phyloP scores from a whole-genome alignment of 2,113 vertebrate species.

The Cynoglossus semilaevis region DNA sequence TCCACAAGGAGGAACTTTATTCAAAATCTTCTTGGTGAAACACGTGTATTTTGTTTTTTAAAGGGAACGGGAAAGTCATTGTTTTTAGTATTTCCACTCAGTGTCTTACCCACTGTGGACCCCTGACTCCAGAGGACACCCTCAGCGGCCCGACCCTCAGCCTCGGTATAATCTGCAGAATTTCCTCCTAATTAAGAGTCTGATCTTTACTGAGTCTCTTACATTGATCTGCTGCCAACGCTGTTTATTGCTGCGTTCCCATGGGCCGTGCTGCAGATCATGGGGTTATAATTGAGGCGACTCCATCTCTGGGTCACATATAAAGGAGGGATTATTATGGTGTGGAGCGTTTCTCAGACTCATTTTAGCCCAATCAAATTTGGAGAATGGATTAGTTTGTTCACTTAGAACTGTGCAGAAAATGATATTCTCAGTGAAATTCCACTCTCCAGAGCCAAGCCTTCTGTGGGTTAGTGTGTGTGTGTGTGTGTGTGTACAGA shows the following conservation, averaged over 20 bases:
- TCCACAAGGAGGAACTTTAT: too few species aligned
- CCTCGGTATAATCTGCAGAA: slow-evolving; percentile 42
- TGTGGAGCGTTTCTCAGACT: background rate
- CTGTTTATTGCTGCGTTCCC: slow-evolving; percentile 29
- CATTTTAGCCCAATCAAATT: slow-evolving; percentile 12
- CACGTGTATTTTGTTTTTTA: too few species aligned
- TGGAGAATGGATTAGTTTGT: background rate
- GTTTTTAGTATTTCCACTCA: too few species aligned
- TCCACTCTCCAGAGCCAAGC: background rate
- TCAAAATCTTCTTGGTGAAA: too few species aligned
- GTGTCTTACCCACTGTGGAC: too few species aligned
- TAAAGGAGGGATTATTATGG: slow-evolving; percentile 20
- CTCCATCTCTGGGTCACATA: slow-evolving; percentile 9
- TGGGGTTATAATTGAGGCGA: slow-evolving; percentile 36
- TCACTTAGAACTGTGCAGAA: background rate
- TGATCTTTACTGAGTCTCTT: slow-evolving; percentile 55
- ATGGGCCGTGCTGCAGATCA: slow-evolving; percentile 31
- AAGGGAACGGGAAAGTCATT: too few species aligned
- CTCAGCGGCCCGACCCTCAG: slow-evolving; percentile 23
- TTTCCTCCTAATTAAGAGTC: slow-evolving; percentile 59
- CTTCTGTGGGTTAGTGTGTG: too few species aligned
- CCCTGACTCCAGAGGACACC: slow-evolving; percentile 7
- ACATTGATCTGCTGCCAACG: slow-evolving; percentile 53
- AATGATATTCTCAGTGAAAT: background rate
- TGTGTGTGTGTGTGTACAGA: slow-evolving; percentile 14